Conservation (phyloP, 2,797 vertebrate species). For the Phrynocephalus forsythii region DNA sequence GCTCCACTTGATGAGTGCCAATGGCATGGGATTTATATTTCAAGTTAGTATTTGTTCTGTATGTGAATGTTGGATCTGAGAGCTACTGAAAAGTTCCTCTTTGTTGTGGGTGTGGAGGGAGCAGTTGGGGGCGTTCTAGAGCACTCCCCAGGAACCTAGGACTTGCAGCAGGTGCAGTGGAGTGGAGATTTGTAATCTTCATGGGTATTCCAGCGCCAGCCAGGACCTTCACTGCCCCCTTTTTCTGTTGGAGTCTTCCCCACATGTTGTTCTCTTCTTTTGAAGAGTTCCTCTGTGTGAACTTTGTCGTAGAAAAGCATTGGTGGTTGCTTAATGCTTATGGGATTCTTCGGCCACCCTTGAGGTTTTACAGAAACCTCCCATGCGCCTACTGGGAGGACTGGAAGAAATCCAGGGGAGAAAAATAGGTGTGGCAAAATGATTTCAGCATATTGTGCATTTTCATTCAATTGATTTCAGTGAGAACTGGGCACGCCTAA, state of each 20-base stretch:
- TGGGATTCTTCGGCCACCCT: not conserved
- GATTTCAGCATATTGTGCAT: not conserved
- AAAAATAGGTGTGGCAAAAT: not conserved
- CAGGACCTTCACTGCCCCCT: not conserved
- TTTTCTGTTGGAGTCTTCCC: not conserved
- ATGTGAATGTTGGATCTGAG: not conserved
- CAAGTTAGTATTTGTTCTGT: not conserved
- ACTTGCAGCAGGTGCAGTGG: not conserved
- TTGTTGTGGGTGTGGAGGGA: not conserved
- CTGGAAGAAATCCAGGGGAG: not conserved
- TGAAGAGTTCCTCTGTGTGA: not conserved
- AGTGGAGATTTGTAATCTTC: not conserved
- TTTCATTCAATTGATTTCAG: not conserved
- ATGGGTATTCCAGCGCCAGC: not conserved
- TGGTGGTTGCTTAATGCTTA: not conserved
- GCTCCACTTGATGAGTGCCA: not conserved
- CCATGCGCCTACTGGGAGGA: not conserved
- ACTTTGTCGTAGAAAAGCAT: not conserved
- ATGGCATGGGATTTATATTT: not conserved
- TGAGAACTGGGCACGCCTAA: not conserved
- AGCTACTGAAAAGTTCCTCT: not conserved
- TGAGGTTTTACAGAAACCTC: not conserved
- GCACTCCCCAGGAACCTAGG: not conserved
- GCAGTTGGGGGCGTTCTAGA: not conserved
- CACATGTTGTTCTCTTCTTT: not conserved